A percentile compares a stretch with the other conserved stretches of the same genome.
phyloP scores from a whole-genome alignment of 1,140 invertebrate species.

The Pollicipes pollicipes region DNA sequence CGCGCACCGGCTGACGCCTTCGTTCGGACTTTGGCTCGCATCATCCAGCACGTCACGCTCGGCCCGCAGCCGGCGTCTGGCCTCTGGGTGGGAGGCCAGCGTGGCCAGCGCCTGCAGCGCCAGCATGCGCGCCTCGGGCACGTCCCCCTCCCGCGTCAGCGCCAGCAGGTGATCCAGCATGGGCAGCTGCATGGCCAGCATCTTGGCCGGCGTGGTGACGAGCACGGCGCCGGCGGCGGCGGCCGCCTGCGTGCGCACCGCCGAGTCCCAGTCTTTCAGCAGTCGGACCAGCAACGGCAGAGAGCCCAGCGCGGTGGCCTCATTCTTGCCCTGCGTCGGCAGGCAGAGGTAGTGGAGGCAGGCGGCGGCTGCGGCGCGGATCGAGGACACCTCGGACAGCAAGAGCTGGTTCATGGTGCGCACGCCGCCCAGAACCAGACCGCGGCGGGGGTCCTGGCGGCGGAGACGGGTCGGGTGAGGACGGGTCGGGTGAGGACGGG shows the following conservation, averaged over 20 bases:
- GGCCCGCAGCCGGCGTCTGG: background rate
- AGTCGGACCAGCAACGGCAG: background rate
- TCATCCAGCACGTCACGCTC: background rate
- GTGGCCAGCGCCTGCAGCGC: background rate
- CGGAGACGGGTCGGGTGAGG: too few species aligned
- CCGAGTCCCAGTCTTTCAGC: background rate
- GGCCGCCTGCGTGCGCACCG: background rate
- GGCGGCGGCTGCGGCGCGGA: background rate
- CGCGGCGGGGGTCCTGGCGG: background rate
- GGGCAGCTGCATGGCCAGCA: background rate
- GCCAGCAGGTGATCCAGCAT: background rate
- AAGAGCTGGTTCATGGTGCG: background rate
- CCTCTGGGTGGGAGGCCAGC: background rate
- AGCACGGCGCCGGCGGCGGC: background rate
- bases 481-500: background rate
- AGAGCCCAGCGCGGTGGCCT: background rate
- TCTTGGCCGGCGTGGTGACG: background rate
- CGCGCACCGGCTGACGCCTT: background rate
- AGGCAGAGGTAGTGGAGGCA: background rate
- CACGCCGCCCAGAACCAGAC: background rate
- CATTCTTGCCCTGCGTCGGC: background rate
- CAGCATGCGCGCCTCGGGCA: background rate
- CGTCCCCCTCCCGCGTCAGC: background rate
- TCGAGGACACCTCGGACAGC: background rate
- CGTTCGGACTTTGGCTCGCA: background rate